Evolutionary conservation across 2,797 vertebrate genomes (phyloP), one percentile per base, ranked within the genome.

Genomic region (Ibycter americanus): DNA sequence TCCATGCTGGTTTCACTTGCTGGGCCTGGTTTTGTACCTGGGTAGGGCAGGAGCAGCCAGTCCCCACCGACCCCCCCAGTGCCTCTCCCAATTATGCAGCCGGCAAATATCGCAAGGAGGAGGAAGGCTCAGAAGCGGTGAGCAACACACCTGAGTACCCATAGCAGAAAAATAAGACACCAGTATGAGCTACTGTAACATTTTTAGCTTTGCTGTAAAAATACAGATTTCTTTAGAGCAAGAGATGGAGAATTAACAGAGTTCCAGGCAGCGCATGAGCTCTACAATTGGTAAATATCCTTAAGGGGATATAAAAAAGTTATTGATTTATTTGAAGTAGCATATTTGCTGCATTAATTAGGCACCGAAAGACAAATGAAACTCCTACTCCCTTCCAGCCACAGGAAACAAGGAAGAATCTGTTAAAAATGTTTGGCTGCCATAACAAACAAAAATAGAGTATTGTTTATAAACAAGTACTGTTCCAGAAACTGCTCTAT

Each of bases 381-480:
- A 49, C 34, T 40, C 47, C 54, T 72, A 15, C 2, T 67, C 76
- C 74, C 83, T 83, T 78, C 65, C 68, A 58, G 44, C 20, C 40
- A 74, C 72, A 86, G 78, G 38, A 96, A 93, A 42, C 62, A 66
- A 47, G 82, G 40, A 87, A 94, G 61, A 73, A 61, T 18, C 70
- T 73, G 72, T 51, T 85, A 11, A 79, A 79, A 88, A 34, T 87
- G 71, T 17, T 55, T 6, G 73, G 27, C 42, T 71, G 36, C 79
- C 21, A 21, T n/a, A 7, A 55, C 5, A 65, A 81, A 26, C 4
- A 61, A 46, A 65, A 31, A 6, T 1, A 42, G 34, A 42, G 14
- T 19, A 11, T 89, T 63, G 87, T 86, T 36, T 8, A 19, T 34
- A 84, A 77, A 72, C 36, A 95, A 70, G 22, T 22, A 21, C 65